Evolutionary conservation across 2,888 invertebrate species (phyloP).

Genomic region (Icerya purchasi): DNA sequence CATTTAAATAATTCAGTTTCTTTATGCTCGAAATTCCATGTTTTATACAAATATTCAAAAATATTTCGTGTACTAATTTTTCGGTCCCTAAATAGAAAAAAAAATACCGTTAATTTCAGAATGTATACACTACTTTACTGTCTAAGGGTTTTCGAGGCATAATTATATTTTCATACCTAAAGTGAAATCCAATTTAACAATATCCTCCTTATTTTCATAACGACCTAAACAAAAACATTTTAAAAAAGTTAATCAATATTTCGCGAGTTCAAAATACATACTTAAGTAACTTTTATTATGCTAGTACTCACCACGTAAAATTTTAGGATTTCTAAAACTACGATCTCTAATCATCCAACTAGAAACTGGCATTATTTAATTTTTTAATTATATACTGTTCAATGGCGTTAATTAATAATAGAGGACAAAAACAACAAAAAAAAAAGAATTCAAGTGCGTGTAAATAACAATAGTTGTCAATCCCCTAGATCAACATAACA

Average conservation of each 20-base stretch:
- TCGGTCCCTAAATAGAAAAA: too few relatives aligned
- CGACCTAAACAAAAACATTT: slow-evolving; percentile 9
- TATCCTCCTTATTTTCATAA: slow-evolving; percentile 37
- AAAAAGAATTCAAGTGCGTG: too few relatives aligned
- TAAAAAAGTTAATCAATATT: background rate
- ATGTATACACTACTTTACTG: too few relatives aligned
- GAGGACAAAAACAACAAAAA: too few relatives aligned
- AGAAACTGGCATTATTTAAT: slow-evolving; percentile 9
- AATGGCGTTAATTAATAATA: too few relatives aligned
- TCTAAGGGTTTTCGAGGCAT: too few relatives aligned
- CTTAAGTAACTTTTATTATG: background rate
- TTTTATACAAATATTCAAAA: slow-evolving; percentile 37
- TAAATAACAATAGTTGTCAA: too few relatives aligned
- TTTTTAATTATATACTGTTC: too few relatives aligned
- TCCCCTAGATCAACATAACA: too few relatives aligned
- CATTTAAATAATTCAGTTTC: slow-evolving; percentile 69
- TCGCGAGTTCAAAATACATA: background rate
- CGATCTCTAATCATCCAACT: slow-evolving; percentile 9
- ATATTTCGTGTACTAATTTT: slow-evolving; percentile 36
- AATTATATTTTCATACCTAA: too few relatives aligned
- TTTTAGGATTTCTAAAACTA: slow-evolving; percentile 6
- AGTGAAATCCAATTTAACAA: slow-evolving; percentile 31
- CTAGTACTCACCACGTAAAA: slow-evolving; percentile 5
- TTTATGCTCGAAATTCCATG: slow-evolving; percentile 47
- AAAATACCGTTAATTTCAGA: too few relatives aligned